These are phyloP conservation scores for Fragum sueziense DNA, from an alignment of 2,888 invertebrate genomes.

Conservation along the genomic window DNA sequence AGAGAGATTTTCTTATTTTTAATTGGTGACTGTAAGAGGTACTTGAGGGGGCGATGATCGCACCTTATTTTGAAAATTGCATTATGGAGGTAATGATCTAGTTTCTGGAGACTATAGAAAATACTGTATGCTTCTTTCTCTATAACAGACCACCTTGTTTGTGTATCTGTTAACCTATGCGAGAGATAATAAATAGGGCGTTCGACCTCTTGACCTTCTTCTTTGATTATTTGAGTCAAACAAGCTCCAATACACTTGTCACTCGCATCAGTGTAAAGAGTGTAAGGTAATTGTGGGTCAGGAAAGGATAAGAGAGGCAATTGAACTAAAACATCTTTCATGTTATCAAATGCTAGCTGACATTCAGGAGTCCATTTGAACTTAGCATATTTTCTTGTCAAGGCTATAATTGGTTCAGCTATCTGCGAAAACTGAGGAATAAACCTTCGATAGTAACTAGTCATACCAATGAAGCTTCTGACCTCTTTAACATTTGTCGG, in stretches of 20 bases:
- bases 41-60: no score
- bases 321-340: constrained; percentile 36
- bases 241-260: constrained; percentile 20
- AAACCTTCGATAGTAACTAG: constrained; percentile 41
- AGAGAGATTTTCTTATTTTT: no score
- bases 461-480: constrained; percentile 38
- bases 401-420: constrained; percentile 39
- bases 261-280: constrained; percentile 42
- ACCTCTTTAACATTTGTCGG: constrained; percentile 38
- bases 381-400: constrained; percentile 41
- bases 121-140: constrained; percentile 34
- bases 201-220: constrained; percentile 21
- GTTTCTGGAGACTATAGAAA: constrained; percentile 27
- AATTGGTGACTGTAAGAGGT: no score
- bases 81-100: no score
- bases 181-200: constrained; percentile 32
- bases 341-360: constrained; percentile 23
- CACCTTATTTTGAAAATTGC: no score
- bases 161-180: constrained; percentile 37
- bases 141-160: constrained; percentile 29
- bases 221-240: constrained; percentile 23
- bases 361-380: constrained; percentile 43
- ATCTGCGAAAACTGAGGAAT: constrained; percentile 40
- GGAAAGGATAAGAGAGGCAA: constrained; percentile 34
- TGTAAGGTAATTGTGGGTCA: constrained; percentile 35